Evolutionary conservation across 2,113 vertebrate species (phyloP), one percentile per base, ranked within the genome.

Genomic region (Dromaius novaehollandiae): DNA sequence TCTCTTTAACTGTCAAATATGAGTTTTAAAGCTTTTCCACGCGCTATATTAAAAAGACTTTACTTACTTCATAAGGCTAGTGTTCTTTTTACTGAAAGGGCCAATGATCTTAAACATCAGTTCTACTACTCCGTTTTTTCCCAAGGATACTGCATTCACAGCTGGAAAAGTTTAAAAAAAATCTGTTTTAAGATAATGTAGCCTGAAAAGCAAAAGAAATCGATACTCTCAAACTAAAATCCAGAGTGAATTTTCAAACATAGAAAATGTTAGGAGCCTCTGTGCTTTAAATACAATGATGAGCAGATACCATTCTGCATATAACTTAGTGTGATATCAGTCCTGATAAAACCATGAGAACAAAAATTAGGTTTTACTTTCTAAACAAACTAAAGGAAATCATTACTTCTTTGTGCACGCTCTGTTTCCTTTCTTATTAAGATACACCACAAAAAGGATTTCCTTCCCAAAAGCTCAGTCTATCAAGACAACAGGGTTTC

Each of bases 71-170:
- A 99, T 98, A 95, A 99, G 98, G 89, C 98, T 98, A 26, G 98
- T 99, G 96, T 99, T 99, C 98, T 98, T 99, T 97, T 99, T 99
- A 98, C 98, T 99, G 97, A 99, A 99, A 30, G 99, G 99, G 38
- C 98, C 98, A 11, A 99, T 97, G 86, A 99, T 98, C 98, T 99
- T 99, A 97, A 99, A 99, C 97, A 99, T 98, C 79, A 99, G 94
- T 89, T 99, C 99, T 95, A 99, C 98, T 69, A 98, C 98, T 83
- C 99, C 99, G 90, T 98, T 99, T 97, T 99, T 99, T 69, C 99
- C 99, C 98, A 99, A 96, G 40, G 98, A 99, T 65, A 99, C 98
- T 71, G 99, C 98, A 97, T 99, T 99, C 93, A 99, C 99, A 97
- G 98, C 99, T 99, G 93, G 20, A 94, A 96, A 24, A 70, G 56